A percentile compares a stretch with the other conserved stretches of the same genome.
phyloP scores from a whole-genome alignment of 2,113 vertebrate genomes.

The Megaceryle torquata region DNA sequence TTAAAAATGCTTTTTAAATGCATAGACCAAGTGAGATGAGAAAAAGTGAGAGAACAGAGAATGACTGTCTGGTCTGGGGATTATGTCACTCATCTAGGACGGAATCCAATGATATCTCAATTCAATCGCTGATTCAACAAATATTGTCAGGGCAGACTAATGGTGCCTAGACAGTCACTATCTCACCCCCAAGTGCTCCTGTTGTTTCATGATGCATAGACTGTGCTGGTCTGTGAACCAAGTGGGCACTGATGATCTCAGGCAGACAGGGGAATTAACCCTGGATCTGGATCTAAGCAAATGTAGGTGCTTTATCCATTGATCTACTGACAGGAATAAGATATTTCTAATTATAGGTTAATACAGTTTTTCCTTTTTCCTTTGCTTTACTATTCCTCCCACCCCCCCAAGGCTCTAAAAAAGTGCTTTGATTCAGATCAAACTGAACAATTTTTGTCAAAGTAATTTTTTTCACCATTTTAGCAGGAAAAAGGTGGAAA shows the following conservation, averaged over 20 bases:
- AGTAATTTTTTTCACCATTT: background rate
- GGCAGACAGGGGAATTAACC: background rate
- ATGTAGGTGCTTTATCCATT: background rate
- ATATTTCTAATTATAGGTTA: background rate
- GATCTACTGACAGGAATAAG: background rate
- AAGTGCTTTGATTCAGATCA: background rate
- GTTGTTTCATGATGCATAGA: background rate
- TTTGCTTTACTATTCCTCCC: background rate
- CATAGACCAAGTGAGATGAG: background rate
- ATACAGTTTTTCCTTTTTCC: accelerated
- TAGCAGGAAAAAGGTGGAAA: background rate
- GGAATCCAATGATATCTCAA: background rate
- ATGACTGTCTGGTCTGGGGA: background rate
- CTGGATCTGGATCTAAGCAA: background rate
- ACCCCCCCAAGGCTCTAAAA: background rate
- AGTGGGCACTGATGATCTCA: background rate
- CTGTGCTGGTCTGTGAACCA: background rate
- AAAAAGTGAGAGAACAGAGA: background rate
- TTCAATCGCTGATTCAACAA: background rate
- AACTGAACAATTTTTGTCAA: background rate
- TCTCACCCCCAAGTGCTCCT: background rate
- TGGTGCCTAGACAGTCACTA: background rate
- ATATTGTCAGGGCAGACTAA: background rate
- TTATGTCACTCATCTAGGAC: background rate
- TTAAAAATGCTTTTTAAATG: background rate